Evolutionary conservation across 2,888 invertebrate species (phyloP).

Genomic region (Lathronympha strigana): DNA sequence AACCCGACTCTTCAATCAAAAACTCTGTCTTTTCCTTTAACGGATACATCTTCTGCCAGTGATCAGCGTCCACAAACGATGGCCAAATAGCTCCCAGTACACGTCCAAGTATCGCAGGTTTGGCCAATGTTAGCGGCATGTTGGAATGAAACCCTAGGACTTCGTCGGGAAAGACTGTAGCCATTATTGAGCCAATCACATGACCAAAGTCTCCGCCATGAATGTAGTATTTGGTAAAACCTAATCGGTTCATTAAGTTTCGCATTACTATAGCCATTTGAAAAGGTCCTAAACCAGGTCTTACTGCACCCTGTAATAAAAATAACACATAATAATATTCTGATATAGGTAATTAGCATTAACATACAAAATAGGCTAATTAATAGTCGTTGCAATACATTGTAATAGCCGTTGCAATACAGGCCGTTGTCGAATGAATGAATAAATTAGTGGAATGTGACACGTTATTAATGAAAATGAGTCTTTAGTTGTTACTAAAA

Average conservation of each 20-base stretch:
- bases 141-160: conserved; percentile 86
- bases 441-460: too few relatives aligned
- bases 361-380: too few relatives aligned
- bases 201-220: conserved; percentile 93
- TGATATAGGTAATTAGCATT: too few relatives aligned
- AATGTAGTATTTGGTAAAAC: conserved; percentile 85
- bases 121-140: conserved; percentile 77
- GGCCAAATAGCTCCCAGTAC: conserved; percentile 80
- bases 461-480: too few relatives aligned
- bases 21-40: conserved; percentile 61
- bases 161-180: conserved; percentile 85
- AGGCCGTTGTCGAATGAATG: too few relatives aligned
- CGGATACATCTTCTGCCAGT: conserved; percentile 81
- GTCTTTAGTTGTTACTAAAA: too few relatives aligned
- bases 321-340: too few relatives aligned
- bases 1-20: conserved; percentile 82
- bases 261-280: conserved; percentile 86
- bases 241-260: conserved; percentile 89
- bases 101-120: conserved; percentile 58
- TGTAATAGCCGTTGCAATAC: too few relatives aligned
- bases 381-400: too few relatives aligned
- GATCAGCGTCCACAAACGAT: conserved; percentile 71
- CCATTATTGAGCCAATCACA: conserved; percentile 84
- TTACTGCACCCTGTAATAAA: conserved; percentile 72
- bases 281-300: conserved; percentile 84